Evolutionary conservation across 2,888 invertebrate genomes (phyloP).

Genomic region (Cyclophora albipunctata): DNA sequence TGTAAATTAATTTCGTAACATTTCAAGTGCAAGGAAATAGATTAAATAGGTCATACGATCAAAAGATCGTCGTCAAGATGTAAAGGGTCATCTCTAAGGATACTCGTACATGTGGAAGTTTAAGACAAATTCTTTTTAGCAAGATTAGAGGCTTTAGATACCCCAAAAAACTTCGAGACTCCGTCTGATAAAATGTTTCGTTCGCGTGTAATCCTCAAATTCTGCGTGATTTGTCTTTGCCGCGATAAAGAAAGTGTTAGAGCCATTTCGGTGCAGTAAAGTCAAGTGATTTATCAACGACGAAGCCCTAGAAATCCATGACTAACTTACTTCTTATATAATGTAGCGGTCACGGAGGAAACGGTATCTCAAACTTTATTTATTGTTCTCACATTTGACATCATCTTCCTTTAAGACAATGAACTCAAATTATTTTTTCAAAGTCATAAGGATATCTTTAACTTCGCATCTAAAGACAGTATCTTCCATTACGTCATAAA

Average conservation of each 20-base stretch:
- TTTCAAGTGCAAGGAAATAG: too few relatives aligned
- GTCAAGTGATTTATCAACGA: slow-evolving; percentile 27
- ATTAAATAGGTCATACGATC: not conserved
- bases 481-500: slow-evolving; percentile 61
- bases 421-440: slow-evolving; percentile 30
- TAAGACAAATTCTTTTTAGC: slow-evolving; percentile 47
- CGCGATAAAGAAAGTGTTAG: slow-evolving; percentile 41
- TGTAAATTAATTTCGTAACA: too few relatives aligned
- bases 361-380: slow-evolving; percentile 17
- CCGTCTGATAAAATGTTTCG: slow-evolving; percentile 61
- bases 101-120: slow-evolving; percentile 42
- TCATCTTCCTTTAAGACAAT: slow-evolving; percentile 30
- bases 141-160: slow-evolving; percentile 57
- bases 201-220: slow-evolving; percentile 58
- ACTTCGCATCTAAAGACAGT: slow-evolving; percentile 44
- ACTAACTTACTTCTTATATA: too few relatives aligned
- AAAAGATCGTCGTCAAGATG: slow-evolving; percentile 13
- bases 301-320: slow-evolving; percentile 14
- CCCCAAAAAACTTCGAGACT: slow-evolving; percentile 49
- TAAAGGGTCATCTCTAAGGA: slow-evolving; percentile 46
- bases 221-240: slow-evolving; percentile 57
- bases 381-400: slow-evolving; percentile 21
- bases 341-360: too few relatives aligned
- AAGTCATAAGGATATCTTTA: slow-evolving; percentile 34
- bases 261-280: slow-evolving; percentile 32